A percentile compares a stretch with the other conserved stretches of the same genome.
These are phyloP conservation scores for Punctoribates punctum DNA, from an alignment of 2,888 invertebrate species.

Conservation along the genomic window DNA sequence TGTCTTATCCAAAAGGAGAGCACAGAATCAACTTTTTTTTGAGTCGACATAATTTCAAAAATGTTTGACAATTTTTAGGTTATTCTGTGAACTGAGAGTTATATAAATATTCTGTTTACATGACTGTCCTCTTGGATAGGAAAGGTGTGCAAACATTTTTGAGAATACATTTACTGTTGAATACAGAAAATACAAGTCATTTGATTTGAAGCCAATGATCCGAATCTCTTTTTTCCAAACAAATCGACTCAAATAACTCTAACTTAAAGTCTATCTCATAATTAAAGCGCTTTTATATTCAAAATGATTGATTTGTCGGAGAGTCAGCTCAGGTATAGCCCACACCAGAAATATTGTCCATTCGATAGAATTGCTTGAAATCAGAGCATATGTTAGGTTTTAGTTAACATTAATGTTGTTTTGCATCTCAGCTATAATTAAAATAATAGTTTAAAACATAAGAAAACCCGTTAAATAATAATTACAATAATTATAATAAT, in stretches of 20 bases:
- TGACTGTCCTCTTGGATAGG: not conserved
- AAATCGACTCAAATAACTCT: constrained; percentile 4
- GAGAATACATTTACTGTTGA: not conserved
- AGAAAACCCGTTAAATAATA: constrained; percentile 15
- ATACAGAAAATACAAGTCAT: not conserved
- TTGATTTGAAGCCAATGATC: constrained; percentile 26
- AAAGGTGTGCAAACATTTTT: constrained; percentile 22
- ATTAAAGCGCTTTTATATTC: constrained; percentile 8
- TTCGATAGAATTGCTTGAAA: constrained; percentile 5
- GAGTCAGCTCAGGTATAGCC: constrained; percentile 6
- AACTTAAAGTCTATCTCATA: not conserved
- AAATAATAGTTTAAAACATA: not conserved
- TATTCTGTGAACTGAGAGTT: too few relatives aligned
- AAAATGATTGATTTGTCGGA: not conserved
- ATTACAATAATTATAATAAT: constrained; percentile 4
- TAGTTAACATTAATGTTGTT: constrained; percentile 28
- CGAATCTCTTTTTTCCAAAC: not conserved
- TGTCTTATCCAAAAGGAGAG: too few relatives aligned
- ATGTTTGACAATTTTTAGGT: too few relatives aligned
- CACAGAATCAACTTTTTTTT: too few relatives aligned
- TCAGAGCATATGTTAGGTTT: constrained; percentile 1
- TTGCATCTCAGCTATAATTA: constrained; percentile 19
- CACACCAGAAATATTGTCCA: constrained; percentile 18
- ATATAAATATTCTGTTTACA: not conserved
- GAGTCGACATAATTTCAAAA: too few relatives aligned